Evolutionary conservation across 2,888 invertebrate genomes (phyloP).

Genomic region (Protophormia terraenovae): DNA sequence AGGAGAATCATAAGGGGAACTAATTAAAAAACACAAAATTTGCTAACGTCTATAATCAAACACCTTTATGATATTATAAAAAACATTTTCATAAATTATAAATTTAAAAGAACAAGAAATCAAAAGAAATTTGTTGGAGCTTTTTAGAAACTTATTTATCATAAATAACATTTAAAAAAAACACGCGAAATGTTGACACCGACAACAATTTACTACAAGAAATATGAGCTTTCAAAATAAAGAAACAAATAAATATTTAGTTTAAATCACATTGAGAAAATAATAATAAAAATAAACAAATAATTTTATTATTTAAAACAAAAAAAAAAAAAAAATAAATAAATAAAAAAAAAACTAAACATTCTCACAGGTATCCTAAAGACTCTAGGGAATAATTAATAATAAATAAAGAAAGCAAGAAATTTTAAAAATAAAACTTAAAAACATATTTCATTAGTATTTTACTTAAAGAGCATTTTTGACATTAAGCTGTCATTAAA

Average conservation of each 20-base stretch:
- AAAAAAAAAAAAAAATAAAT: conserved; percentile 19
- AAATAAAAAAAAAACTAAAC: conserved; percentile 15
- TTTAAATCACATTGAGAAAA: background rate
- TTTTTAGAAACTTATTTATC: background rate
- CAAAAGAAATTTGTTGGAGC: conserved; percentile 45
- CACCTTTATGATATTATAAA: conserved; percentile 69
- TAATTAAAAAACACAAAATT: background rate
- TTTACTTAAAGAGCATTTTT: conserved; percentile 34
- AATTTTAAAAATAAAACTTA: background rate
- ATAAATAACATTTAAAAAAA: conserved; percentile 30
- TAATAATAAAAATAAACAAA: conserved; percentile 6
- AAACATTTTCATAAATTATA: conserved; percentile 63
- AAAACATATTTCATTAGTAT: conserved; percentile 3
- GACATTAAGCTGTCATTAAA: conserved; percentile 61
- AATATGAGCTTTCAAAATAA: conserved; percentile 37
- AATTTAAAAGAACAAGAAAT: conserved; percentile 3
- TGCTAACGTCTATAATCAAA: conserved; percentile 14
- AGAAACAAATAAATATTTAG: conserved; percentile 32
- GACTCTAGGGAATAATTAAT: background rate
- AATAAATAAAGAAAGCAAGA: conserved; percentile 19
- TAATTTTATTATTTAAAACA: conserved; percentile 4
- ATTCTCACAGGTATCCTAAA: conserved; percentile 58
- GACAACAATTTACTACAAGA: conserved; percentile 29
- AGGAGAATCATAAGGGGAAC: background rate
- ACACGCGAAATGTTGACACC: background rate